Evolutionary conservation across 2,797 vertebrate genomes (phyloP), one percentile per base, ranked within the genome.

Genomic region (Leptoclinus maculatus): DNA sequence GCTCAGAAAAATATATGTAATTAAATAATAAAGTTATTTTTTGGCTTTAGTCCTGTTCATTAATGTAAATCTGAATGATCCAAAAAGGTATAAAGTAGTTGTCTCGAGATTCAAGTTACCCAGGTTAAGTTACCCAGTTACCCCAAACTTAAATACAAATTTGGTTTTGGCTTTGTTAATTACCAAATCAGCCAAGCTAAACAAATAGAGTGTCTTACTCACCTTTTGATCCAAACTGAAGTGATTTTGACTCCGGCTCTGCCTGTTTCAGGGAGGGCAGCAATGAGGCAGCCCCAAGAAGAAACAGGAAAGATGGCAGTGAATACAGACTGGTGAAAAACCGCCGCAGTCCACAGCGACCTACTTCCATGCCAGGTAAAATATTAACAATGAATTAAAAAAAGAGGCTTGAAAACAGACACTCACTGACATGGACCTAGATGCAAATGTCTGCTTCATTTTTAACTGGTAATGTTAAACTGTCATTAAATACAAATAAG

Each of bases 271-370:
- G 98, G 90, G 98, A 99, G 54, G 79, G 95, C 11, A 91, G 92
- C 43, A 78, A 19, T 6, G 97, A 99, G 39, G 66, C 88, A 3
- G 88, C 94, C 67, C 96, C 95, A 62, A 95, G 96, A 84, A 95
- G 96, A 87, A 90, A 90, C 69, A 94, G 96, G 85, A 99, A 98
- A 93, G 98, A 99, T 79, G 96, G 96, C 85, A 97, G 92, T 51
- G 98, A 99, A 79, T 98, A 96, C 92, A 96, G 97, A 86, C 95
- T 97, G 92, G 96, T 97, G 94, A 96, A 97, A 87, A 97, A 93
- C 90, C 96, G 97, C 70, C 96, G 97, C 90, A 97, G 95, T 80
- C 91, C 82, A 2, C 96, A 97, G 74, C 62, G 96, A 5, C 95
- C 95, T 81, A 92, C 96, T 60, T 94, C 95, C 83, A 95, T 96